Base-by-base conservation (phyloP, 2,113 vertebrate species). In the Ancistrus triradiatus region DNA sequence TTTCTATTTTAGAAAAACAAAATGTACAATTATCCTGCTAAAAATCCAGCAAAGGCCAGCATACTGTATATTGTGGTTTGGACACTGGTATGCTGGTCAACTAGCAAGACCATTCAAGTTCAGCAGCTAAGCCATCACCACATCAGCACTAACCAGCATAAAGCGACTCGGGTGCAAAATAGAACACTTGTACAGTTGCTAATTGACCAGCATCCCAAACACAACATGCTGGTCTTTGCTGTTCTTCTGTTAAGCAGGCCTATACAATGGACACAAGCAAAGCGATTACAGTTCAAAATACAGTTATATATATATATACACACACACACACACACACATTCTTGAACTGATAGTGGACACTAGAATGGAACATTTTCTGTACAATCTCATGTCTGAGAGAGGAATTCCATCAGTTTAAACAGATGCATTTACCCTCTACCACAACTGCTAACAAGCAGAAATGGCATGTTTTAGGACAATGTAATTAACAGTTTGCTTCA, bases 331-430 rank as follows among this genome's bases (percentile, higher is more conserved):
- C n/a, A 42, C 7, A 42, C 38, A 42, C 3, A 42, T 13, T 42
- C n/a, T n/a, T 42, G 13, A 42, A n/a, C 13, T 42, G 38, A 14
- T 42, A 42, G 38, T 42, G 65, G 61, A 42, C 42, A 56, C 44
- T 31, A n/a, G 51, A 46, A 35, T 10, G 25, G 52, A 62, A 35
- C 76, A 73, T 78, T 75, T 85, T 83, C 84, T 89, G 84, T 87
- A 86, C 83, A 83, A 84, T 86, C 82, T 83, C 77, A 89, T 79
- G 85, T 81, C 81, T 11, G 56, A 51, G 11, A 42, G 31, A 75
- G 67, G 25, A 46, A 42, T 49, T 59, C 56, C 42, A 60, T 58
- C 15, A 64, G 52, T 47, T 33, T 42, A n/a, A 47, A 48, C 15
- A 28, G 58, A 59, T n/a, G 1, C 2, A n/a, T 6, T 15, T 13